A percentile compares a stretch with the other conserved stretches of the same genome.
Evolutionary conservation across 2,113 vertebrate species (phyloP).

Genomic region (Charina bottae): DNA sequence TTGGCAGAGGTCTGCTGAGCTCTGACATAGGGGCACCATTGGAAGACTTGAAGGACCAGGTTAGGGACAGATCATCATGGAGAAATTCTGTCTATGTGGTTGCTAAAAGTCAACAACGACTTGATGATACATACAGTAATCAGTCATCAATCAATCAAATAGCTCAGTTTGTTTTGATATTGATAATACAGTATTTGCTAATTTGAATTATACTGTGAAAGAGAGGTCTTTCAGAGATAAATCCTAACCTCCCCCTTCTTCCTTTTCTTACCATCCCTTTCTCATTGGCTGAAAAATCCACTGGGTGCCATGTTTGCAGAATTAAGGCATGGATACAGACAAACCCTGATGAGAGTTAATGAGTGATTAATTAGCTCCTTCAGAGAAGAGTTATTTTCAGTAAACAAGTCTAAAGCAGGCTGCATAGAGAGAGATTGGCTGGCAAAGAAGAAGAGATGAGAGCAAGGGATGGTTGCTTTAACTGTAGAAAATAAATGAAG

Average conservation of each 20-base stretch:
- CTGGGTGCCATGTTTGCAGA: neutral
- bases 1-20: no score
- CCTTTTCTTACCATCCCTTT: neutral
- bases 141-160: neutral
- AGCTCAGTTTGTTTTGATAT: neutral
- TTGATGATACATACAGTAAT: neutral
- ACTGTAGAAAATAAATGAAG: neutral
- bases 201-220: neutral
- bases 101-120: neutral
- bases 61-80: neutral
- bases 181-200: neutral
- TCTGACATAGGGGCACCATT: neutral
- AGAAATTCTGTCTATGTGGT: neutral
- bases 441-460: neutral
- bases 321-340: conserved; percentile 11
- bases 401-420: neutral
- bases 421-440: neutral
- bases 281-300: neutral
- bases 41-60: neutral
- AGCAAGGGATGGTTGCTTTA: neutral
- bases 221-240: neutral
- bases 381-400: conserved; percentile 10
- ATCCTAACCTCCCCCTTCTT: neutral
- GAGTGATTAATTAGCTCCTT: conserved; percentile 17
- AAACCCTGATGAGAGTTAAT: conserved; percentile 14